Conservation (phyloP, 1,140 invertebrate genomes). For the Akabosia matsudoensis region DNA sequence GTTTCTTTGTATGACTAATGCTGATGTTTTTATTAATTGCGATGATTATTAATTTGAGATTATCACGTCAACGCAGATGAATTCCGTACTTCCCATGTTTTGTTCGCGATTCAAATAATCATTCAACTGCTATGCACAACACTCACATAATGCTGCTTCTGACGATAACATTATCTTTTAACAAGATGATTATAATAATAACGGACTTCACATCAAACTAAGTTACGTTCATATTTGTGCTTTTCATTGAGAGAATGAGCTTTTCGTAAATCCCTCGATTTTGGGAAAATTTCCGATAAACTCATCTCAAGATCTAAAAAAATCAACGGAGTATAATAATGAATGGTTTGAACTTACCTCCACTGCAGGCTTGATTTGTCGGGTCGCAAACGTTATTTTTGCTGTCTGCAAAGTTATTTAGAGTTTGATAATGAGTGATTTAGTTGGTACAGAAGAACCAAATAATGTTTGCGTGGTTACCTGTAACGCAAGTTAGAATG, state of each 20-base stretch:
- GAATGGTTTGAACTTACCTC: background rate
- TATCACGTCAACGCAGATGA: background rate
- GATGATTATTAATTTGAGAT: background rate
- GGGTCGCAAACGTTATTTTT: background rate
- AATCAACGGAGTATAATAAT: background rate
- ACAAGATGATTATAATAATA: too few species aligned
- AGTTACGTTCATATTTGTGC: too few species aligned
- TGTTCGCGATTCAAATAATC: background rate
- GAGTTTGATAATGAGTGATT: too few species aligned
- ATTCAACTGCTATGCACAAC: background rate
- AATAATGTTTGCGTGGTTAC: constrained; percentile 8
- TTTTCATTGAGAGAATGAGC: too few species aligned
- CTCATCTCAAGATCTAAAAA: background rate
- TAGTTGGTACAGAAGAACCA: too few species aligned
- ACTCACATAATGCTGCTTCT: too few species aligned
- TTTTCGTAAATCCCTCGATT: too few species aligned
- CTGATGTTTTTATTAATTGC: too few species aligned
- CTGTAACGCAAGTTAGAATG: constrained; percentile 31
- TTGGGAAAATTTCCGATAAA: too few species aligned
- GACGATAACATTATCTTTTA: too few species aligned
- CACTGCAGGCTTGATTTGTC: background rate
- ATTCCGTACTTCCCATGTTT: background rate
- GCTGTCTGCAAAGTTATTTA: background rate
- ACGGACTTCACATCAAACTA: too few species aligned
- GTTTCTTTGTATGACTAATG: background rate